Evolutionary conservation across 2,888 invertebrate species (phyloP).

Genomic region (Drosophila gaucha): DNA sequence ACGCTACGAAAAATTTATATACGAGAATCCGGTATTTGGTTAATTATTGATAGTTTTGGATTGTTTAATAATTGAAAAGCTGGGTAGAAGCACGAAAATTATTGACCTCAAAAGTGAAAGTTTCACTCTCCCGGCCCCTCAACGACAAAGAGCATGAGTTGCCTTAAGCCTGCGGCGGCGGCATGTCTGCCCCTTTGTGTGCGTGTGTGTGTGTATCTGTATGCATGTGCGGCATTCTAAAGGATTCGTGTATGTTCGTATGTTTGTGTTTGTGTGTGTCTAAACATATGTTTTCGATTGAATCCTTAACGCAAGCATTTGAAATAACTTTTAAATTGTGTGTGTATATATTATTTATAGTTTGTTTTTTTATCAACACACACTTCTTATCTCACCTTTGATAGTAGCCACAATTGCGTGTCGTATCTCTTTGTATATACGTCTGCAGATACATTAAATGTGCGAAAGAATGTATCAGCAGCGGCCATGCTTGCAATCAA

Average conservation of each 20-base stretch:
- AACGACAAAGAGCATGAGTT: conserved; percentile 8
- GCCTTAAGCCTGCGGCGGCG: conserved; percentile 42
- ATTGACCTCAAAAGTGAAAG: conserved; percentile 61
- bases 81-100: conserved; percentile 24
- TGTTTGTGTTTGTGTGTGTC: not conserved
- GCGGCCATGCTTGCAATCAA: conserved; percentile 51
- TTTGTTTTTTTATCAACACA: conserved; percentile 35
- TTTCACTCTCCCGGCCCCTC: conserved; percentile 20
- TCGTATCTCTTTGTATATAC: conserved; percentile 22
- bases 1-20: not conserved
- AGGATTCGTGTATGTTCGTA: conserved; percentile 21
- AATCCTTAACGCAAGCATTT: not conserved
- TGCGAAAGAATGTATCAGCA: conserved; percentile 7
- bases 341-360: not conserved
- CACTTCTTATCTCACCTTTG: conserved; percentile 40
- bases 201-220: conserved; percentile 19
- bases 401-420: conserved; percentile 30
- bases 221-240: conserved; percentile 22
- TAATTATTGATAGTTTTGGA: conserved; percentile 17
- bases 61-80: not conserved
- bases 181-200: conserved; percentile 22
- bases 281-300: conserved; percentile 31
- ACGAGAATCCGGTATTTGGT: not conserved
- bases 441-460: conserved; percentile 2
- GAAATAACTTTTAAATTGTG: conserved; percentile 1